phyloP scores from a whole-genome alignment of 1,140 invertebrate species.

The Papilio glaucus region DNA sequence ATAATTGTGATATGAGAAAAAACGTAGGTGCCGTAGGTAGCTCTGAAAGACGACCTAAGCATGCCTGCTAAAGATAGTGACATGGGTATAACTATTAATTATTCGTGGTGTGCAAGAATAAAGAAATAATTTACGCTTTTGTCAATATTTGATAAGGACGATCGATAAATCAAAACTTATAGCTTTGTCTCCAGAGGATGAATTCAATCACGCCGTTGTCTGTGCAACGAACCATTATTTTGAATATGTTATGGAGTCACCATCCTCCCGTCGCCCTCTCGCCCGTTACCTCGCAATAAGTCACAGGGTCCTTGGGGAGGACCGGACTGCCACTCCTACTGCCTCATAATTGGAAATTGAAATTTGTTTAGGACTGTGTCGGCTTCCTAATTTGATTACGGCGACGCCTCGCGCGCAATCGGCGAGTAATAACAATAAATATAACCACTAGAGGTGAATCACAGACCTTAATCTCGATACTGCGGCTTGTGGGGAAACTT shows the following conservation, averaged over 20 bases:
- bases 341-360: slow-evolving; percentile 80
- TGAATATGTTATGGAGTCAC: slow-evolving; percentile 73
- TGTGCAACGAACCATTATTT: slow-evolving; percentile 69
- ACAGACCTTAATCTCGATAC: slow-evolving; percentile 32
- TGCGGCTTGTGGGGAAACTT: slow-evolving; percentile 24
- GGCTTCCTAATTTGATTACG: slow-evolving; percentile 75
- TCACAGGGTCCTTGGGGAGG: slow-evolving; percentile 67
- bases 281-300: slow-evolving; percentile 65
- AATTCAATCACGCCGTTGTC: slow-evolving; percentile 64
- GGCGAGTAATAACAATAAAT: slow-evolving; percentile 74
- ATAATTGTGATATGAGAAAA: too few relatives aligned
- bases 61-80: neutral
- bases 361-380: slow-evolving; percentile 80
- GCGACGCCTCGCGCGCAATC: slow-evolving; percentile 65
- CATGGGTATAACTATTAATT: neutral
- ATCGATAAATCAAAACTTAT: slow-evolving; percentile 59
- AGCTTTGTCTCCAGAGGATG: slow-evolving; percentile 53
- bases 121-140: neutral
- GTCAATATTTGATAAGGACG: slow-evolving; percentile 39
- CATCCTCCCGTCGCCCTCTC: slow-evolving; percentile 40
- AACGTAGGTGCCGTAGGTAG: too few relatives aligned
- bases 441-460: slow-evolving; percentile 57
- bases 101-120: neutral
- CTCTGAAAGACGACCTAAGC: too few relatives aligned
- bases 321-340: slow-evolving; percentile 56